These are phyloP conservation scores for Anoplophora glabripennis DNA, from an alignment of 1,140 invertebrate species.

Conservation along the genomic window DNA sequence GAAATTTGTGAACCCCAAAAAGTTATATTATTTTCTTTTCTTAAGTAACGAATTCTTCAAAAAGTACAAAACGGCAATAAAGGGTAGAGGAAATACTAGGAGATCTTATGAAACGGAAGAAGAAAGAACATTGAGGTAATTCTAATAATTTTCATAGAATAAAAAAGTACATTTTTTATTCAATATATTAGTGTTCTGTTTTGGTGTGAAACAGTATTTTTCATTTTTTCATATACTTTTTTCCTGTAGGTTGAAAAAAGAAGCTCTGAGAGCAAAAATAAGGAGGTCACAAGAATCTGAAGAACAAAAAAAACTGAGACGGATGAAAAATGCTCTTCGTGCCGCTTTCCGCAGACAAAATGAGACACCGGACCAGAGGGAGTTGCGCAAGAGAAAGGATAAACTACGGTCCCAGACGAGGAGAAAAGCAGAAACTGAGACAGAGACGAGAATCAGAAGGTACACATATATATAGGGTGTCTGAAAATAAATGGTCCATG, in stretches of 20 bases:
- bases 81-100: not conserved
- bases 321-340: slow-evolving; percentile 18
- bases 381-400: slow-evolving; percentile 7
- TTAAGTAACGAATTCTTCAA: slow-evolving; percentile 6
- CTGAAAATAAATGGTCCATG: not conserved
- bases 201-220: not conserved
- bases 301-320: slow-evolving; percentile 5
- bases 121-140: not conserved
- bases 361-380: slow-evolving; percentile 14
- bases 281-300: slow-evolving; percentile 9
- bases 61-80: not conserved
- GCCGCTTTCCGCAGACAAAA: slow-evolving; percentile 7
- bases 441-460: slow-evolving; percentile 15
- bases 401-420: slow-evolving; percentile 8
- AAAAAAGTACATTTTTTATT: not conserved
- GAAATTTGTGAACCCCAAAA: not conserved
- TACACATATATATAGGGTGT: not conserved
- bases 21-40: not conserved
- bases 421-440: slow-evolving; percentile 14
- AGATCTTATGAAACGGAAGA: not conserved
- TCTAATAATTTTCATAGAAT: too few species aligned
- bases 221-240: not conserved
- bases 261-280: slow-evolving; percentile 11
- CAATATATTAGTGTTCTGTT: not conserved
- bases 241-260: slow-evolving; percentile 3